Conservation (phyloP, 2,888 invertebrate genomes). For the Lysandra bellargus region DNA sequence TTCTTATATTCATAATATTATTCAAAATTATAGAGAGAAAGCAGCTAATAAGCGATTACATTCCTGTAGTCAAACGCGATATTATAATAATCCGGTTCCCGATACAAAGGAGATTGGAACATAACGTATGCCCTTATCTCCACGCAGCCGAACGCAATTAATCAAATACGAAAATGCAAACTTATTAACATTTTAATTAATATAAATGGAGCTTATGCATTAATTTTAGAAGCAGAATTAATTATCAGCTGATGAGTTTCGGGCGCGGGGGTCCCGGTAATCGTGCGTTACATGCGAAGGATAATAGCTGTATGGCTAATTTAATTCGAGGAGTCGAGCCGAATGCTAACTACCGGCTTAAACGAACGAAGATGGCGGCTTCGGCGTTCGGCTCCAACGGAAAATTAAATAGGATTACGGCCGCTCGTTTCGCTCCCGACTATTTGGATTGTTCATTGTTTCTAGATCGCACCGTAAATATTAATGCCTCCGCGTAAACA, state of each 20-base stretch:
- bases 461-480: slow-evolving; percentile 7
- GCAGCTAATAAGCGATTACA: background rate
- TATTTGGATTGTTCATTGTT: slow-evolving; percentile 8
- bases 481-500: slow-evolving; percentile 8
- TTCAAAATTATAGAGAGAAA: background rate
- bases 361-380: slow-evolving; percentile 32
- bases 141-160: background rate
- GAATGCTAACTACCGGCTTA: slow-evolving; percentile 37
- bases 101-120: background rate
- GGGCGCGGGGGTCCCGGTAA: slow-evolving; percentile 18
- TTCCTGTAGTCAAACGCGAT: background rate
- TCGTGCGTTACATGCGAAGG: slow-evolving; percentile 30
- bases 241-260: slow-evolving; percentile 29
- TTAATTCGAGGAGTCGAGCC: slow-evolving; percentile 32
- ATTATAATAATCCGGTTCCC: background rate
- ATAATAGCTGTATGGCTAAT: slow-evolving; percentile 33
- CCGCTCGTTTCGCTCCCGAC: background rate
- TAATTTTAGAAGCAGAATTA: slow-evolving; percentile 25
- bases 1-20: background rate
- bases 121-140: background rate
- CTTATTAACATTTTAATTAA: slow-evolving; percentile 30
- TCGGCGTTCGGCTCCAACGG: background rate
- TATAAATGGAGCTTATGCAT: slow-evolving; percentile 25
- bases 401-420: slow-evolving; percentile 27
- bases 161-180: slow-evolving; percentile 25